Conservation (phyloP, 2,888 invertebrate species). For the Neria commutata region DNA sequence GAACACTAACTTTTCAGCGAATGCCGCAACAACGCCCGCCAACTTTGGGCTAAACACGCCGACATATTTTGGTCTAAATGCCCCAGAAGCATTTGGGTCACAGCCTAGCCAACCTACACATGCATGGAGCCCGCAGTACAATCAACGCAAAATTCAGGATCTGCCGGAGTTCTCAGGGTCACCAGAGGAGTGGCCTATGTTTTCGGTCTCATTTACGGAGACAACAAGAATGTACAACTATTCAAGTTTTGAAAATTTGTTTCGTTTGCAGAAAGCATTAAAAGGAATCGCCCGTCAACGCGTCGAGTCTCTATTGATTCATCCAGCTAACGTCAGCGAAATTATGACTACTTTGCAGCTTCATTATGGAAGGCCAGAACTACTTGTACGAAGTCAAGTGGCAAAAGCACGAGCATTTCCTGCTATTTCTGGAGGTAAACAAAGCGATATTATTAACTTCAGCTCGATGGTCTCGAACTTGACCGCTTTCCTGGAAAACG, state of each 20-base stretch:
- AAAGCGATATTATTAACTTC: constrained; percentile 25
- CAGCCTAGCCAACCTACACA: too few relatives aligned
- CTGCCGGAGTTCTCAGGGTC: constrained; percentile 30
- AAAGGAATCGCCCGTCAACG: constrained; percentile 25
- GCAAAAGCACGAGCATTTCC: constrained; percentile 27
- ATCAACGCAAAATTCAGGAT: constrained; percentile 30
- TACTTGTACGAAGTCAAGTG: constrained; percentile 30
- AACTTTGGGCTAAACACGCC: too few relatives aligned
- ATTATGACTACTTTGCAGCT: constrained; percentile 29
- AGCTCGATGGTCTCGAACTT: constrained; percentile 28
- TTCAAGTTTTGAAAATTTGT: constrained; percentile 28
- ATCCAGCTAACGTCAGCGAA: constrained; percentile 26
- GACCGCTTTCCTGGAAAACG: constrained; percentile 21
- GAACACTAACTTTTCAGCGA: too few relatives aligned
- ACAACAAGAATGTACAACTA: constrained; percentile 25
- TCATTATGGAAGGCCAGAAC: constrained; percentile 33
- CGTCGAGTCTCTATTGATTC: constrained; percentile 30
- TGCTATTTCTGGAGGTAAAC: constrained; percentile 22
- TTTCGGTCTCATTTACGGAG: constrained; percentile 27
- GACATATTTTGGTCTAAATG: too few relatives aligned
- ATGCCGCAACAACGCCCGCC: too few relatives aligned
- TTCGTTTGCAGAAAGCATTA: constrained; percentile 27
- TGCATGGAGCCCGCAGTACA: too few relatives aligned
- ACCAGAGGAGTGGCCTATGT: constrained; percentile 37
- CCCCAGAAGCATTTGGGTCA: too few relatives aligned